These are phyloP conservation scores for Cyanocitta stelleri DNA, from an alignment of 2,113 vertebrate genomes.

Conservation along the genomic window DNA sequence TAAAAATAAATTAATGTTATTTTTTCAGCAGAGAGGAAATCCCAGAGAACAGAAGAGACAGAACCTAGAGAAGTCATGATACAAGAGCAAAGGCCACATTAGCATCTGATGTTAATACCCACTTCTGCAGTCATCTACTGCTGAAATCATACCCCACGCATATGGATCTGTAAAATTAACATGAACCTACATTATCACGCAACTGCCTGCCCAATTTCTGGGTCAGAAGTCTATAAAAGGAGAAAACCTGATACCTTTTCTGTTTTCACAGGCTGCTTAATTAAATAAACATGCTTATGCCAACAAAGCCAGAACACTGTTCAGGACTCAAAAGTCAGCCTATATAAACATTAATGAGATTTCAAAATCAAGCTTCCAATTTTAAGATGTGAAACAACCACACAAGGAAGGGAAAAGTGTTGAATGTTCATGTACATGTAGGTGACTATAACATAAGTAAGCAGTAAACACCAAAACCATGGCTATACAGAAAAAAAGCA, in stretches of 20 bases:
- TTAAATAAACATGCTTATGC: background rate
- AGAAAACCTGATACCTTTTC: background rate
- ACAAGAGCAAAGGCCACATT: background rate
- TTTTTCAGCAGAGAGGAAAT: background rate
- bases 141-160: background rate
- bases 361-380: background rate
- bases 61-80: background rate
- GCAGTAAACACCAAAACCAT: background rate
- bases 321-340: background rate
- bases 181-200: background rate
- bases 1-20: background rate
- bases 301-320: background rate
- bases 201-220: background rate
- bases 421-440: rapidly evolving
- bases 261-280: background rate
- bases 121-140: background rate
- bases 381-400: background rate
- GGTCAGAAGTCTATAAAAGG: background rate
- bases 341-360: background rate
- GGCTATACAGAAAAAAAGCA: background rate
- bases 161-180: background rate
- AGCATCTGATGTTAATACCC: background rate
- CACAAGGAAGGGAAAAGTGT: background rate
- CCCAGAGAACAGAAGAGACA: background rate
- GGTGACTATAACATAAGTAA: background rate